A percentile compares a stretch with the other conserved stretches of the same genome.
phyloP scores from a whole-genome alignment of 1,140 invertebrate genomes.

The Pissodes strobi region DNA sequence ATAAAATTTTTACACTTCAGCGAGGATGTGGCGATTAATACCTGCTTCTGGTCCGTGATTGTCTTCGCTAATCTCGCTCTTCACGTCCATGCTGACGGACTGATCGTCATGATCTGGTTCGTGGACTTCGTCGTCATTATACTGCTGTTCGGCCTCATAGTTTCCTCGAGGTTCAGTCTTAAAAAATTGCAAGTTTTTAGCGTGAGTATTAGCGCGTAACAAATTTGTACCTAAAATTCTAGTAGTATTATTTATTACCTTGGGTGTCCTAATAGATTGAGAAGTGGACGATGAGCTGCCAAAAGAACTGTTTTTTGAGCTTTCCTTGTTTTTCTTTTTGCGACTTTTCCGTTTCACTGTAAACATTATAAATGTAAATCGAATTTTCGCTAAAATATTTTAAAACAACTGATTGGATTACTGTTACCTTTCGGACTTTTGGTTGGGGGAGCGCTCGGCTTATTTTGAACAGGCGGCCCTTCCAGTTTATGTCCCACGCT shows the following conservation, averaged over 20 bases:
- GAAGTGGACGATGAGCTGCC: slow-evolving; percentile 20
- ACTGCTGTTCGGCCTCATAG: background rate
- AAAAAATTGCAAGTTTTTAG: too few relatives aligned
- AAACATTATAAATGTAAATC: too few relatives aligned
- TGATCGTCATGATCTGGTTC: slow-evolving; percentile 45
- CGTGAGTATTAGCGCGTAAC: too few relatives aligned
- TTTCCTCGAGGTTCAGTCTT: slow-evolving; percentile 19
- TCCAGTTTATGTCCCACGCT: slow-evolving; percentile 91
- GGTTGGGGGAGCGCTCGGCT: slow-evolving; percentile 49
- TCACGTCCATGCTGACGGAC: slow-evolving; percentile 55
- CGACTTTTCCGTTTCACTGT: slow-evolving; percentile 46
- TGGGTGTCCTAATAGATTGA: slow-evolving; percentile 18
- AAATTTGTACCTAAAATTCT: too few relatives aligned
- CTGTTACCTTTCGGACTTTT: slow-evolving; percentile 61
- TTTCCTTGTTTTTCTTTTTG: slow-evolving; percentile 53
- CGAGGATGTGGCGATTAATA: too few relatives aligned
- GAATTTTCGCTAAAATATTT: too few relatives aligned
- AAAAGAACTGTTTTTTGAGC: slow-evolving; percentile 30
- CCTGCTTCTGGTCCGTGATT: slow-evolving; percentile 61
- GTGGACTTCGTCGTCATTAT: slow-evolving; percentile 42
- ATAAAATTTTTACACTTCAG: too few relatives aligned
- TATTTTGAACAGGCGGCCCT: slow-evolving; percentile 66
- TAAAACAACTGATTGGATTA: too few relatives aligned
- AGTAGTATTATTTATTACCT: slow-evolving; percentile 14
- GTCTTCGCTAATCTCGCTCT: slow-evolving; percentile 55